Base-by-base conservation (phyloP, 2,888 invertebrate genomes). In the Melieria omissa region DNA sequence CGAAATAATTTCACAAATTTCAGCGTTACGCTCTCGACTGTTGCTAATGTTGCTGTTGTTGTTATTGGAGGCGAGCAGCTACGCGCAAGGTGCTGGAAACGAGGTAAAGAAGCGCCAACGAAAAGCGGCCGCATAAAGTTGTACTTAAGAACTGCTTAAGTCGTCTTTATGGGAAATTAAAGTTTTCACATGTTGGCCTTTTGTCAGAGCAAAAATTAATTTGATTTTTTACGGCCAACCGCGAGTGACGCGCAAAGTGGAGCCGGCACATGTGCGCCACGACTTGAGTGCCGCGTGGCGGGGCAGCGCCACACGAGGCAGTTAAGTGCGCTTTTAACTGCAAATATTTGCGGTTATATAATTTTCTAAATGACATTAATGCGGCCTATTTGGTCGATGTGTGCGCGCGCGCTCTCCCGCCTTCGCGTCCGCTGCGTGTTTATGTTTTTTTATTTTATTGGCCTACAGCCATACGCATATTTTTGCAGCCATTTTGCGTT, bases 301-400 rank as follows among this genome's bases (percentile, higher is more conserved):
- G 46, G 7, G 8, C 9, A 61, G n/a, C 16, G 8, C 14, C 9
- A 12, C 14, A 41, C 45, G 45, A 4, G 16, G 44, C 16, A 14
- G 4, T 46, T 16, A 3, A 42, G 10, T 16, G 42, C 29, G 9
- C 52, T 16, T 65, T 65, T 42, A 65, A 14, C 41, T 65, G 55
- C 57, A 42, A 47, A 70, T 70, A 49, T 70, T 65, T 70, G 70
- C 52, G 70, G 64, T 70, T 65, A 47, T 70, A 70, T 64, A 70
- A 60, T 65, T 47, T 52, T 57, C 58, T 42, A 70, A 70, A 64
- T 70, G 70, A 58, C 70, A 70, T 70, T 69, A 62, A 69, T 63
- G 60, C 61, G 67, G 60, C 49, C 67, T 60, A 67, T 67, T 61
- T 29, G 29, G 29, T 29, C 60, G 44, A 49, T n/a, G 60, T 49